These are phyloP conservation scores for Actenoides hombroni DNA, from an alignment of 2,113 vertebrate genomes.

Conservation along the genomic window DNA sequence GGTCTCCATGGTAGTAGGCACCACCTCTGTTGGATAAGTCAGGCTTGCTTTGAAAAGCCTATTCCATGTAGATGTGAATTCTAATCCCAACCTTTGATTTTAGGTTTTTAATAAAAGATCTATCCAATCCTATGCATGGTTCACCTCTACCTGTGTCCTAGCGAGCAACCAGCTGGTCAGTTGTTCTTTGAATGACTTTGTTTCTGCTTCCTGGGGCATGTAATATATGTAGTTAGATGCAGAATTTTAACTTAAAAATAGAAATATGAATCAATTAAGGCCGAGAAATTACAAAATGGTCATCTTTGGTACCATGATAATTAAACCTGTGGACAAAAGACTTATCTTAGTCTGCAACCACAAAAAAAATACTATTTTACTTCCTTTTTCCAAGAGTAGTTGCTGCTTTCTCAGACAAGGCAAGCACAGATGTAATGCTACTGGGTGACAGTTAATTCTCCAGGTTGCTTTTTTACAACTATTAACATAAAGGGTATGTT, in stretches of 20 bases:
- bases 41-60: not conserved
- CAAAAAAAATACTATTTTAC: not conserved
- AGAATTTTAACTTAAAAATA: not conserved
- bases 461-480: not conserved
- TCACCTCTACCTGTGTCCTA: not conserved
- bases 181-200: not conserved
- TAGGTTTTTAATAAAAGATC: not conserved
- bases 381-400: not conserved
- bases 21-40: not conserved
- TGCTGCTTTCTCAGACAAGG: not conserved
- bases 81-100: not conserved
- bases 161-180: not conserved
- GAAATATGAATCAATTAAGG: not conserved
- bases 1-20: not conserved
- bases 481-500: not conserved
- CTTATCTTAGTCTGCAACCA: not conserved
- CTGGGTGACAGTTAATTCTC: not conserved
- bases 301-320: not conserved
- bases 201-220: not conserved
- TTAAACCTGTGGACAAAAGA: not conserved
- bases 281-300: not conserved
- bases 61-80: not conserved
- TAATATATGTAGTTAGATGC: not conserved
- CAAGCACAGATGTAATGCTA: not conserved
- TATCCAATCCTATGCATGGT: too few species aligned